Evolutionary conservation across 1,140 invertebrate genomes (phyloP).

Genomic region (Myzus persicae): DNA sequence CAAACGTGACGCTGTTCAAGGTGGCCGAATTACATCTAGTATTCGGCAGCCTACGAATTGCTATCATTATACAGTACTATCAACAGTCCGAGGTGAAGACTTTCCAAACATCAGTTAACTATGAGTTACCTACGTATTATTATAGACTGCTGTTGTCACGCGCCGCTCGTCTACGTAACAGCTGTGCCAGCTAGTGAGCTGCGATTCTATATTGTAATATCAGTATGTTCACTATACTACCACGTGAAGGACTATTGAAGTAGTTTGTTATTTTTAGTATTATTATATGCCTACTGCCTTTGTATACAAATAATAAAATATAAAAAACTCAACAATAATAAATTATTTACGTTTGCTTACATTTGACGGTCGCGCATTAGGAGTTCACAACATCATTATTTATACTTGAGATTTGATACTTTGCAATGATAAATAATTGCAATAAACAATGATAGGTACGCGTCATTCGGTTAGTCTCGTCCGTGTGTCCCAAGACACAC

Average conservation of each 20-base stretch:
- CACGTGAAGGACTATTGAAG: background rate
- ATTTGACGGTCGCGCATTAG: background rate
- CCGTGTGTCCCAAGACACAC: background rate
- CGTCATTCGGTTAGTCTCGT: background rate
- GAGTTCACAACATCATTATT: background rate
- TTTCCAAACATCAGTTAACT: background rate
- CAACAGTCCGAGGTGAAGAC: constrained; percentile 9
- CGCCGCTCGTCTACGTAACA: background rate
- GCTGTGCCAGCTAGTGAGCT: background rate
- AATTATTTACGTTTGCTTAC: background rate
- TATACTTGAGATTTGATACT: background rate
- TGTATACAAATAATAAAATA: background rate
- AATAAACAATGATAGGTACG: background rate
- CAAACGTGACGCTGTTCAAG: constrained; percentile 9
- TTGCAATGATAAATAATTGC: background rate
- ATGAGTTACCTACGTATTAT: background rate
- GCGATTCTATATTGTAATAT: background rate
- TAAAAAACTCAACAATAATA: background rate
- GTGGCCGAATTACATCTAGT: background rate
- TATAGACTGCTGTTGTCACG: background rate
- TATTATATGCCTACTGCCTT: background rate
- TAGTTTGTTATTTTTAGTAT: background rate
- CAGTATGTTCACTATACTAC: background rate
- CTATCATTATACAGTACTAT: background rate
- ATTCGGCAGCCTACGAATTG: background rate